Evolutionary conservation across 2,113 vertebrate species (phyloP).

Genomic region (Larimichthys crocea): DNA sequence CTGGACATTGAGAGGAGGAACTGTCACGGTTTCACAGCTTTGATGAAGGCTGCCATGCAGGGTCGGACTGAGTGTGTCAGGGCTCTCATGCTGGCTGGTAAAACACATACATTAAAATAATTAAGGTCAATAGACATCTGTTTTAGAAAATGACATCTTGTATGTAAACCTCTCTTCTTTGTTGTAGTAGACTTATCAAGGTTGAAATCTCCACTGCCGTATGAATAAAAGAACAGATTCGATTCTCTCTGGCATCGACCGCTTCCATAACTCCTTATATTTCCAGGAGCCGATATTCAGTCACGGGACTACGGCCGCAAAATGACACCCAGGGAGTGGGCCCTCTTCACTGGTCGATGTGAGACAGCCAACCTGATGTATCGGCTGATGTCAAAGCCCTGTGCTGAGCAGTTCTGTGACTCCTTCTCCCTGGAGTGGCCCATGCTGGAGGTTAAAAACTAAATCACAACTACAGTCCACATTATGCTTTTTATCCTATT

Average conservation of each 20-base stretch:
- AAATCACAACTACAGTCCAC: background rate
- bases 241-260: background rate
- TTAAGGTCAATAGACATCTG: background rate
- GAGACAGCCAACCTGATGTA: slow-evolving; percentile 88
- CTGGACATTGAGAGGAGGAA: slow-evolving; percentile 95
- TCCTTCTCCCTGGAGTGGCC: slow-evolving; percentile 90
- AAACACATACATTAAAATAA: background rate
- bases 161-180: background rate
- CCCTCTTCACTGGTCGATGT: slow-evolving; percentile 90
- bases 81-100: slow-evolving; percentile 91
- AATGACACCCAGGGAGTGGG: slow-evolving; percentile 92
- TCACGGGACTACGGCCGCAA: slow-evolving; percentile 87
- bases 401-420: slow-evolving; percentile 91
- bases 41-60: slow-evolving; percentile 98
- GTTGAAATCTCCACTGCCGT: background rate
- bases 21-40: slow-evolving; percentile 91
- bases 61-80: slow-evolving; percentile 90
- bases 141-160: background rate
- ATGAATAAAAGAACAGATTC: background rate
- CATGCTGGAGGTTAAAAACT: slow-evolving; percentile 75
- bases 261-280: slow-evolving; percentile 2
- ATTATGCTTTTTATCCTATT: background rate
- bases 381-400: slow-evolving; percentile 88
- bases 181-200: background rate
- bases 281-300: slow-evolving; percentile 89